A percentile compares a stretch with the other conserved stretches of the same genome.
Evolutionary conservation across 2,888 invertebrate species (phyloP).

Genomic region (Troides aeacus): DNA sequence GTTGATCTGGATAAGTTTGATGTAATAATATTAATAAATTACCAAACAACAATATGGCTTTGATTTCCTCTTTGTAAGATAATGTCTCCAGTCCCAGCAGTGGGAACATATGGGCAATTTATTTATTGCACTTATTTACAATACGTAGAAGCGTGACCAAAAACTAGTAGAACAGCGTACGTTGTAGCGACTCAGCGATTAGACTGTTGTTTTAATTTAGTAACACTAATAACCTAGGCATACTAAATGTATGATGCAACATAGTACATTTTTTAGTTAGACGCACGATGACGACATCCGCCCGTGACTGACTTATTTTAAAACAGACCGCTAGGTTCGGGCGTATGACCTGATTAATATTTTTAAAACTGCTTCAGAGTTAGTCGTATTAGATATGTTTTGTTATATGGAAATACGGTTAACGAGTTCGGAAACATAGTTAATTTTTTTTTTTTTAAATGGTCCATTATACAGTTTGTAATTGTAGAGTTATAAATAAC

Average conservation of each 20-base stretch:
- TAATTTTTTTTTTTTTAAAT: too few species aligned
- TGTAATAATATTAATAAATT: too few species aligned
- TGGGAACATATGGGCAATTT: too few species aligned
- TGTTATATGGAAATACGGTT: background rate
- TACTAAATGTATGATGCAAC: conserved; percentile 15
- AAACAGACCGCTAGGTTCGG: conserved; percentile 13
- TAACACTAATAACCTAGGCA: conserved; percentile 2
- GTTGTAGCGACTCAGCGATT: too few species aligned
- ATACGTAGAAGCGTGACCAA: too few species aligned
- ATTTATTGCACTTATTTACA: background rate
- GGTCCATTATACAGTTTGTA: too few species aligned
- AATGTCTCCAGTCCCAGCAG: too few species aligned
- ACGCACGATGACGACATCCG: conserved; percentile 18
- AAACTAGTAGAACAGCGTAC: too few species aligned
- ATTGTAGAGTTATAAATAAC: too few species aligned
- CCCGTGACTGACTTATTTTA: conserved; percentile 23
- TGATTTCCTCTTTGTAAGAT: too few species aligned
- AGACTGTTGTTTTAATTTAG: background rate
- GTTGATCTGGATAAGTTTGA: too few species aligned
- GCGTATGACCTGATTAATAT: conserved; percentile 19
- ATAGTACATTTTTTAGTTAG: conserved; percentile 7
- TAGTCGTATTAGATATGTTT: conserved; percentile 4
- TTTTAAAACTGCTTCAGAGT: conserved; percentile 8
- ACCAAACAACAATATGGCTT: too few species aligned
- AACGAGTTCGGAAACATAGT: background rate